These are phyloP conservation scores for Xanthostigma xanthostigma DNA, from an alignment of 2,888 invertebrate genomes.

Conservation along the genomic window DNA sequence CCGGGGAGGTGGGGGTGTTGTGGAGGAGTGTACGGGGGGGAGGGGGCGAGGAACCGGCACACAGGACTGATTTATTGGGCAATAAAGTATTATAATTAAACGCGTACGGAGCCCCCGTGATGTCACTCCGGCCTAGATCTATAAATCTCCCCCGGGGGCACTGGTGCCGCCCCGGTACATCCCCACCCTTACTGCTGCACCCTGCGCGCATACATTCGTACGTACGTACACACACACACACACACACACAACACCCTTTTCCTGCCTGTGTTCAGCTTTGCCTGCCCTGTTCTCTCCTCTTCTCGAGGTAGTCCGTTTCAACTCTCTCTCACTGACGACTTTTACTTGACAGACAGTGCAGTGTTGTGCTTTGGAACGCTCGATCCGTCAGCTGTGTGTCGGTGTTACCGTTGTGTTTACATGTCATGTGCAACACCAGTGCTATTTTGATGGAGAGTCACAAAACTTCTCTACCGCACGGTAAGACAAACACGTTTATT, in stretches of 20 bases:
- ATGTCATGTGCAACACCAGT: too few relatives aligned
- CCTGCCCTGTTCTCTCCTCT: too few relatives aligned
- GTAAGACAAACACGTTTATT: too few relatives aligned
- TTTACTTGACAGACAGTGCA: too few relatives aligned
- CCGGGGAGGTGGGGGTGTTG: slow-evolving; percentile 17
- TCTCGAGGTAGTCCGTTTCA: too few relatives aligned
- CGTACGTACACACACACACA: neutral
- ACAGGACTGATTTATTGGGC: slow-evolving; percentile 53
- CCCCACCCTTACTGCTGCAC: neutral
- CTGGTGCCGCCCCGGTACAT: slow-evolving; percentile 28
- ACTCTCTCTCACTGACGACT: too few relatives aligned
- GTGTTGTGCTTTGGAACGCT: too few relatives aligned
- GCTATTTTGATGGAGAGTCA: too few relatives aligned
- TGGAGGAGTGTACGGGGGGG: slow-evolving; percentile 21
- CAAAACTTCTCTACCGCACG: too few relatives aligned
- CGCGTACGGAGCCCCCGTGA: slow-evolving; percentile 36
- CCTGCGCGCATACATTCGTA: neutral
- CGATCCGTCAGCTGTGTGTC: too few relatives aligned
- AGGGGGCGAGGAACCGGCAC: slow-evolving; percentile 31
- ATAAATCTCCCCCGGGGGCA: slow-evolving; percentile 30
- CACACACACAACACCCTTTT: neutral
- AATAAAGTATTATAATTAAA: slow-evolving; percentile 71
- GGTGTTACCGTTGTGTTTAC: too few relatives aligned
- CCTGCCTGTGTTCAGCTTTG: too few relatives aligned
- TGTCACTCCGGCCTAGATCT: slow-evolving; percentile 33